phyloP scores from a whole-genome alignment of 1,140 invertebrate genomes.

The Drosophila busckii region DNA sequence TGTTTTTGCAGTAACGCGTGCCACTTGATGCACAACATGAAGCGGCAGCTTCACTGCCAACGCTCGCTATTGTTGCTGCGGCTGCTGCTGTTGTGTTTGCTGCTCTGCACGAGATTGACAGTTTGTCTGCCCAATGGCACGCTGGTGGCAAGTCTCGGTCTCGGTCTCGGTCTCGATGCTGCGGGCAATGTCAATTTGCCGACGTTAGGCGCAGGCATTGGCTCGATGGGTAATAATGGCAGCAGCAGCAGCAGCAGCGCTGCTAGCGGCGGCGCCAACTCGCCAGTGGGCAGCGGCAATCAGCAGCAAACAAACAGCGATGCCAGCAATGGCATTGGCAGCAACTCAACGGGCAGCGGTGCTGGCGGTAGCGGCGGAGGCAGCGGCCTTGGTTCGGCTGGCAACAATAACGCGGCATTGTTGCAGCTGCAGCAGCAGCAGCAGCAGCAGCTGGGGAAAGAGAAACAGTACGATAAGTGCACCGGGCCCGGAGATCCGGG shows the following conservation, averaged over 20 bases:
- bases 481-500: constrained; percentile 80
- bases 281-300: not conserved
- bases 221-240: not conserved
- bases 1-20: too few relatives aligned
- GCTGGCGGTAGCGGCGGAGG: constrained; percentile 6
- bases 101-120: constrained; percentile 16
- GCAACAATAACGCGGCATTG: constrained; percentile 45
- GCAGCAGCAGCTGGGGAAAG: constrained; percentile 55
- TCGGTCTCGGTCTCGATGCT: constrained; percentile 11
- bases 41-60: not conserved
- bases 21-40: not conserved
- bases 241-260: constrained; percentile 23
- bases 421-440: constrained; percentile 42
- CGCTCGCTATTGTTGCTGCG: constrained; percentile 12
- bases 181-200: constrained; percentile 42
- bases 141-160: constrained; percentile 10
- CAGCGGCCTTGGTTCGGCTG: constrained; percentile 3
- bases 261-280: constrained; percentile 4
- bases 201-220: constrained; percentile 12
- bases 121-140: constrained; percentile 52
- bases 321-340: constrained; percentile 19
- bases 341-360: not conserved
- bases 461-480: constrained; percentile 69
- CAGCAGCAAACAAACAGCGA: constrained; percentile 4
- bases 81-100: constrained; percentile 11